Base-by-base conservation (phyloP, 2,797 vertebrate species). In the Paramormyrops hopkinsi region DNA sequence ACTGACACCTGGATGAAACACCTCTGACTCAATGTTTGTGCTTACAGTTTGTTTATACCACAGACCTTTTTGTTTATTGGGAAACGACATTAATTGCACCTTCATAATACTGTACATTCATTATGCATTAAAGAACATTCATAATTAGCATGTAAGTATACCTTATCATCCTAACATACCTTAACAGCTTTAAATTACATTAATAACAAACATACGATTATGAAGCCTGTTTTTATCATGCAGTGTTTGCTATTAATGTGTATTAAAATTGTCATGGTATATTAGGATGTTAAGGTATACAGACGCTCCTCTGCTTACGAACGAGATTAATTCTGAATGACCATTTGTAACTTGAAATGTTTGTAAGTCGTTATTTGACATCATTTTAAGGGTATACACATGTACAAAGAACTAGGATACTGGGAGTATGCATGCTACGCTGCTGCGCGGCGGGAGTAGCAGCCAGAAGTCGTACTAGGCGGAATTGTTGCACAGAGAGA, bases 371-470 rank as follows among this genome's bases (percentile, higher is more conserved):
- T 53, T 53, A 17, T 17, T 17, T 2, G 14, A 53, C 51, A 4
- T 53, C 14, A 53, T 53, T 53, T 53, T 53, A 53, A 53, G 14
- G 51, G 0, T 53, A 53, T 4, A 53, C 14, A 1, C 51, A 53
- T 17, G 14, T 53, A 17, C 14, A 53, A 53, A 53, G 3, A 17
- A 17, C 3, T 53, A 17, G 51, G 51, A 17, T 53, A 0, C 51
- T 53, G 51, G 14, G 51, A 53, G 51, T 53, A 0, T 0, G 0
- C 51, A 53, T 1, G 14, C 3, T 17, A 53, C 14, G 0, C 14
- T 17, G 51, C 14, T 53, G 14, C 0, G 0, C 0, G 14, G 3
- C 0, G 4, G 14, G 51, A 53, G 3, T 53, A 53, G 14, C 0
- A 3, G 51, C 51, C 51, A 53, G 51, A 17, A 17, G 0, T 4